Evolutionary conservation across 2,113 vertebrate species (phyloP).

Genomic region (Pleuronectes platessa): DNA sequence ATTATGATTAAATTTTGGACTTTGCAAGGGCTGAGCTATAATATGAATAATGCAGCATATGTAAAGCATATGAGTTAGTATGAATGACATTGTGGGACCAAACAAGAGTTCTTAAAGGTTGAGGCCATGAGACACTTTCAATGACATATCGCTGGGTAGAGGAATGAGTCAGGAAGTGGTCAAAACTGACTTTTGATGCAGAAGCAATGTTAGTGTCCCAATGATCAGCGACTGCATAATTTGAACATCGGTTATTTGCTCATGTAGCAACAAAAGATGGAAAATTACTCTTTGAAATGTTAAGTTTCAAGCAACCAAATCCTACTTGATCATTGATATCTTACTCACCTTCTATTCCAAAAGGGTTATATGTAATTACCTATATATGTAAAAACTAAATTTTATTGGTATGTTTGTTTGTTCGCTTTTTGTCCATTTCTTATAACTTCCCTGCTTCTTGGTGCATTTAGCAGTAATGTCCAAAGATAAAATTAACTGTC

Average conservation of each 20-base stretch:
- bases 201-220: too few species aligned
- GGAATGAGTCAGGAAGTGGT: background rate
- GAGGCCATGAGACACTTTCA: slow-evolving; percentile 36
- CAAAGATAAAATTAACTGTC: too few species aligned
- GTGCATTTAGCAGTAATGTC: too few species aligned
- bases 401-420: too few species aligned
- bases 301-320: background rate
- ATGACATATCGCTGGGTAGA: slow-evolving; percentile 1
- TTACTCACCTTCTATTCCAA: too few species aligned
- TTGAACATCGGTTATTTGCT: background rate
- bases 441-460: too few species aligned
- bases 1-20: slow-evolving; percentile 22
- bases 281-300: background rate
- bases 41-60: slow-evolving; percentile 37
- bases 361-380: too few species aligned
- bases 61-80: background rate
- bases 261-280: background rate
- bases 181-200: background rate
- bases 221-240: background rate
- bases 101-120: slow-evolving; percentile 36
- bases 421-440: too few species aligned
- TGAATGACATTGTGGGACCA: slow-evolving; percentile 15
- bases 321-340: too few species aligned
- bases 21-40: background rate
- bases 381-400: too few species aligned